phyloP scores from a whole-genome alignment of 2,888 invertebrate species.

The Dicycla oo region DNA sequence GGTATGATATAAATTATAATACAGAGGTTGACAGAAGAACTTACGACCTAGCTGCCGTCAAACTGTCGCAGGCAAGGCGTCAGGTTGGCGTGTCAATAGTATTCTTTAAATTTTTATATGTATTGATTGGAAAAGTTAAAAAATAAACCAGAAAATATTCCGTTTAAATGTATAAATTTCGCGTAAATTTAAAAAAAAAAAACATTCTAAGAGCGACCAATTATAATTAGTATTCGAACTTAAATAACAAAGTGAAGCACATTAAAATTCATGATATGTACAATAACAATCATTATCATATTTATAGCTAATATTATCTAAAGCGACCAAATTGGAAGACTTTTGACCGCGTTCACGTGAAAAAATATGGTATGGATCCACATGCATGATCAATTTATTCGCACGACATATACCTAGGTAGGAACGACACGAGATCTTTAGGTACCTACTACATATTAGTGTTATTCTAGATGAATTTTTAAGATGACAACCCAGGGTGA shows the following conservation, averaged over 20 bases:
- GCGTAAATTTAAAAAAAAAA: constrained; percentile 46
- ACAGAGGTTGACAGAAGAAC: background rate
- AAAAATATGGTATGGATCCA: background rate
- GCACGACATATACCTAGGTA: too few species aligned
- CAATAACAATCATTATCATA: constrained; percentile 54
- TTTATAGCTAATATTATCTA: constrained; percentile 32
- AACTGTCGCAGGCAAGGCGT: constrained; percentile 14
- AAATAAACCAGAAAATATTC: constrained; percentile 33
- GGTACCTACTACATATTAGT: too few species aligned
- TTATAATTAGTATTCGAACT: constrained; percentile 56
- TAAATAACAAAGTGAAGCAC: constrained; percentile 38
- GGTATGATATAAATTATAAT: background rate
- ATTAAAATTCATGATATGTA: constrained; percentile 52
- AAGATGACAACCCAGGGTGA: background rate
- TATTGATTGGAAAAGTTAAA: constrained; percentile 15
- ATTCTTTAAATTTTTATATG: constrained; percentile 20
- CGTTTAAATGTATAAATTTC: constrained; percentile 41
- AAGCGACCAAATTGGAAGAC: constrained; percentile 8
- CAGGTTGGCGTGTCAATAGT: constrained; percentile 2
- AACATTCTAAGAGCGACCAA: constrained; percentile 29
- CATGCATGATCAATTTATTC: background rate
- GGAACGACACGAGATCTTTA: background rate
- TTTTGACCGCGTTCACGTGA: background rate
- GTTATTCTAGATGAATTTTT: background rate
- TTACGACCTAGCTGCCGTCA: constrained; percentile 15